Evolutionary conservation across 2,797 vertebrate species (phyloP).

Genomic region (Acipenser ruthenus): DNA sequence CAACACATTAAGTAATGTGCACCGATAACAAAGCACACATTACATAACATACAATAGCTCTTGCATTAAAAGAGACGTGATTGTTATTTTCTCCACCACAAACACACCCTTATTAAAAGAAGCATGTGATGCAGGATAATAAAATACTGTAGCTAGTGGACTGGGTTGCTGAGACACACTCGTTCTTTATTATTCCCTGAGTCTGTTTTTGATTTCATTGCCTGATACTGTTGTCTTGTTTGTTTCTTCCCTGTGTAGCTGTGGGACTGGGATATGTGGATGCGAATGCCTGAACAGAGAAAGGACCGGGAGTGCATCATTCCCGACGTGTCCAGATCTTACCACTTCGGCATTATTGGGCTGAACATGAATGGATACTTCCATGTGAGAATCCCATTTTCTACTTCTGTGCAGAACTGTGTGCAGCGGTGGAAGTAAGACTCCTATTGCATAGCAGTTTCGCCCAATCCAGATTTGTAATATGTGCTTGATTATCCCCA

Average conservation of each 20-base stretch:
- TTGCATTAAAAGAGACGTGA: too few species aligned
- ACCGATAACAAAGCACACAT: background rate
- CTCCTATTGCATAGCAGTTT: too few species aligned
- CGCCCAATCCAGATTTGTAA: too few species aligned
- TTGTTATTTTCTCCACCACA: too few species aligned
- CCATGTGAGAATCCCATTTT: slow-evolving; percentile 64
- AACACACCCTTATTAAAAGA: too few species aligned
- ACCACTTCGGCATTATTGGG: slow-evolving; percentile 94
- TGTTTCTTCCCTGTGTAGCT: slow-evolving; percentile 51
- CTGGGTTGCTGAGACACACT: background rate
- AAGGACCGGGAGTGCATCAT: slow-evolving; percentile 87
- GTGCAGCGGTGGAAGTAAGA: too few species aligned
- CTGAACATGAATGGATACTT: slow-evolving; percentile 99
- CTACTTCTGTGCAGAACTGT: background rate
- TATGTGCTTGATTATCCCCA: too few species aligned
- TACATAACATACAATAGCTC: background rate
- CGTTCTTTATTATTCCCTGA: background rate
- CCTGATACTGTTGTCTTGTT: background rate
- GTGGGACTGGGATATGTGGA: slow-evolving; percentile 99
- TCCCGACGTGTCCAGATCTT: slow-evolving; percentile 88
- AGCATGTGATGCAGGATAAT: too few species aligned
- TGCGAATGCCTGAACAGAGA: slow-evolving; percentile 94
- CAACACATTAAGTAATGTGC: background rate
- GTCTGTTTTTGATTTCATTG: background rate
- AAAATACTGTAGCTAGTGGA: too few species aligned